Percentiles rank a stretch among this genome's conserved stretches.
These are phyloP conservation scores for Gadus chalcogrammus DNA, from an alignment of 2,113 vertebrate genomes.

Conservation along the genomic window DNA sequence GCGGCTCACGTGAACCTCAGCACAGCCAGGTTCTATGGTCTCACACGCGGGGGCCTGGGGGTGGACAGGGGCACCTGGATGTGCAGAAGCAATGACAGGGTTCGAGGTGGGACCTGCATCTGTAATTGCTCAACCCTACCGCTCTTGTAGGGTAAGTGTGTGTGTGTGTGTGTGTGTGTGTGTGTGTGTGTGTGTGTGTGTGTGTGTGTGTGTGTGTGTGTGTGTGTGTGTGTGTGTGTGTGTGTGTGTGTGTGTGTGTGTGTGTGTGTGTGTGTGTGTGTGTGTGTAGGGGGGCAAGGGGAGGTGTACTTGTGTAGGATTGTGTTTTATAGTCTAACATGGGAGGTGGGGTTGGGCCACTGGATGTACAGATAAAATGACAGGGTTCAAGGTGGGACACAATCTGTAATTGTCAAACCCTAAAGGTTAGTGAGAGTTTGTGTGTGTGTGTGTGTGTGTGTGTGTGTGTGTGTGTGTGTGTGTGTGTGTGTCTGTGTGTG, in stretches of 20 bases:
- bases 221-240: too few relatives aligned
- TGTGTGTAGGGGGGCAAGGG: too few relatives aligned
- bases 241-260: background rate
- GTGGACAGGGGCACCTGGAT: background rate
- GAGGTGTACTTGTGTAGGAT: background rate
- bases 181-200: constrained; percentile 7
- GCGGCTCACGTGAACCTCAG: background rate
- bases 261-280: too few relatives aligned
- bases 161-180: constrained; percentile 18
- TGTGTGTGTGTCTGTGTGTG: too few relatives aligned
- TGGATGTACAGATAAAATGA: background rate
- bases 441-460: too few relatives aligned
- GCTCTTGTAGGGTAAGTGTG: background rate
- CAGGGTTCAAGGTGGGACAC: background rate
- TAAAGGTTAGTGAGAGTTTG: too few relatives aligned
- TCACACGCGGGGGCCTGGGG: too few relatives aligned
- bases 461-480: too few relatives aligned
- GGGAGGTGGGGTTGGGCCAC: background rate
- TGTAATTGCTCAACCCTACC: background rate
- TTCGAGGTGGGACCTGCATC: background rate
- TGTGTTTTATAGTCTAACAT: background rate
- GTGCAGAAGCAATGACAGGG: background rate
- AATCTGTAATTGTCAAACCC: background rate
- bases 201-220: background rate
- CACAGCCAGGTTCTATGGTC: background rate